These are phyloP conservation scores for Gephyroberyx darwinii DNA, from an alignment of 2,797 vertebrate genomes.

Conservation along the genomic window DNA sequence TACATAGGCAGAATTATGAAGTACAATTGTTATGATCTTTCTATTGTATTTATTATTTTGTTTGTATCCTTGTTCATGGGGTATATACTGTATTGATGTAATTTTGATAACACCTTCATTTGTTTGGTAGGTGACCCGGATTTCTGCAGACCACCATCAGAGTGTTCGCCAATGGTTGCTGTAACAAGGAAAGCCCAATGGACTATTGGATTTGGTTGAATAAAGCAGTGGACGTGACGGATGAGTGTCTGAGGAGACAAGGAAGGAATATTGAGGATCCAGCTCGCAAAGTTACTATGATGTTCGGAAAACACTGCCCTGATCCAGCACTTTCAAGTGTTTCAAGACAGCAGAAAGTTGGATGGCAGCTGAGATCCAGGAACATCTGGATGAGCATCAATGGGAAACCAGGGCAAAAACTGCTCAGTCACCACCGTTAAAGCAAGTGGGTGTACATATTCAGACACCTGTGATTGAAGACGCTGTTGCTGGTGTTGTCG, in stretches of 20 bases:
- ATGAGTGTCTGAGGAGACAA: conserved; percentile 25
- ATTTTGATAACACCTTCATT: no score
- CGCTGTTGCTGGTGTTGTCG: background rate
- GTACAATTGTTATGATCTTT: no score
- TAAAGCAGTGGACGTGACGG: conserved; percentile 30
- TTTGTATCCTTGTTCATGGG: no score
- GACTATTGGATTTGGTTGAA: conserved; percentile 36
- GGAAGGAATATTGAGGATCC: conserved; percentile 10
- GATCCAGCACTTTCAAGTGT: conserved; percentile 7
- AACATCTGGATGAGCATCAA: conserved; percentile 24
- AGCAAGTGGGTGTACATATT: conserved; percentile 11
- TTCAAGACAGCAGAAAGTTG: conserved; percentile 37
- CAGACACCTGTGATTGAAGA: background rate
- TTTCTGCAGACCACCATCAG: no score
- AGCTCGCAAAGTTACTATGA: conserved; percentile 22
- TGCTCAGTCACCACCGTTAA: background rate
- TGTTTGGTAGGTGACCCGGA: no score
- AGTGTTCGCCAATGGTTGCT: no score
- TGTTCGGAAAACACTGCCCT: conserved; percentile 44
- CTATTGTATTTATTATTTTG: no score
- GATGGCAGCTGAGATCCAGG: conserved; percentile 26
- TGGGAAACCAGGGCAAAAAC: conserved; percentile 15
- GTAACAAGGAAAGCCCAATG: conserved; percentile 5
- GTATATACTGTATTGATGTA: no score
- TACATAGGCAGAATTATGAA: no score